Evolutionary conservation across 1,140 invertebrate genomes (phyloP).

Genomic region (Rhizoglyphus robini): DNA sequence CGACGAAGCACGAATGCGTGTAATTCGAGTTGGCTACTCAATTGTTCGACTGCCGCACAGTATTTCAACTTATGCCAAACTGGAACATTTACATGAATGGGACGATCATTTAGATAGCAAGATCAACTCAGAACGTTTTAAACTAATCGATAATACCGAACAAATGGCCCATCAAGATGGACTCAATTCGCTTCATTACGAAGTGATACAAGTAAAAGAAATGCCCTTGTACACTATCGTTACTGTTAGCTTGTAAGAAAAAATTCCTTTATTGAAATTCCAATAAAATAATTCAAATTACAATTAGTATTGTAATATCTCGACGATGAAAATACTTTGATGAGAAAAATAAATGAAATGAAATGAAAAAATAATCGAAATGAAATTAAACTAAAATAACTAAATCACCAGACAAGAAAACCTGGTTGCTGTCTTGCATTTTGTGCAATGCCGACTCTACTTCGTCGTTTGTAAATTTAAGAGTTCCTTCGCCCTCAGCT

Average conservation of each 20-base stretch:
- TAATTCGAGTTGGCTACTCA: neutral
- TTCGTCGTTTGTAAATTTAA: slow-evolving; percentile 53
- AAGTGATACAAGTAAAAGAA: too few species aligned
- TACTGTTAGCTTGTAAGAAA: too few species aligned
- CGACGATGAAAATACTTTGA: too few species aligned
- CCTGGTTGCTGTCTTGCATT: slow-evolving; percentile 77
- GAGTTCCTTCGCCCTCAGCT: slow-evolving; percentile 29
- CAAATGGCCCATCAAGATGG: too few species aligned
- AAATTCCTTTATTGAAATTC: too few species aligned
- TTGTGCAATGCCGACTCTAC: slow-evolving; percentile 56
- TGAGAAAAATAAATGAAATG: neutral
- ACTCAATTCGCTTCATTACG: too few species aligned
- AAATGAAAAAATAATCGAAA: neutral
- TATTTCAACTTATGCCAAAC: neutral
- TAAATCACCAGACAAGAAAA: slow-evolving; percentile 76
- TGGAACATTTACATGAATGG: too few species aligned
- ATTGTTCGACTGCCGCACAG: neutral
- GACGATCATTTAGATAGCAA: too few species aligned
- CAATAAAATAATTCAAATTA: too few species aligned
- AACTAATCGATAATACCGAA: too few species aligned
- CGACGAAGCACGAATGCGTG: slow-evolving; percentile 24
- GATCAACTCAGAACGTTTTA: too few species aligned
- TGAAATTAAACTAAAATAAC: slow-evolving; percentile 75
- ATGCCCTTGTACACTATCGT: too few species aligned
- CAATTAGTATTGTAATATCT: neutral